Evolutionary conservation across 2,888 invertebrate species (phyloP).

Genomic region (Lasioglossum lativentre): DNA sequence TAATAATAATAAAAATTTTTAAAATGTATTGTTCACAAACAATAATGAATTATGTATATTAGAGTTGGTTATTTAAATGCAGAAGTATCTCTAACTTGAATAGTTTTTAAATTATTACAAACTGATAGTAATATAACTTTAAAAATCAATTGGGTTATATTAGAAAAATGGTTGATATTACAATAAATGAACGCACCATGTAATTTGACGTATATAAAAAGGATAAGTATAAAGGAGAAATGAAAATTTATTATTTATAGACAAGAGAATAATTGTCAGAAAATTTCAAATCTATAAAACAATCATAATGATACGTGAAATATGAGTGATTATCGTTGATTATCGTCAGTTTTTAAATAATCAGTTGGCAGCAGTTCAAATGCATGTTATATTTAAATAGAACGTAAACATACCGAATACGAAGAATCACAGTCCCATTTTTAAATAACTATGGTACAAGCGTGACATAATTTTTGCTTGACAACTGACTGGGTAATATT

Average conservation of each 20-base stretch:
- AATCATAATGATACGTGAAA: background rate
- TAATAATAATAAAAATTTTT: background rate
- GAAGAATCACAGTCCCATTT: slow-evolving; percentile 27
- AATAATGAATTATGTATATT: background rate
- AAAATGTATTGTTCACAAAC: background rate
- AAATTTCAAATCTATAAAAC: background rate
- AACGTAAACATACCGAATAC: slow-evolving; percentile 24
- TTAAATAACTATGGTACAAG: slow-evolving; percentile 29
- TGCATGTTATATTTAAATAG: slow-evolving; percentile 47
- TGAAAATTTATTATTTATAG: background rate
- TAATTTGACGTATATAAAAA: too few relatives aligned
- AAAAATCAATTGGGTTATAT: background rate
- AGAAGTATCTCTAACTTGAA: background rate
- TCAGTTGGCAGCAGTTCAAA: slow-evolving; percentile 49
- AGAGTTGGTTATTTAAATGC: background rate
- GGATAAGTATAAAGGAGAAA: background rate
- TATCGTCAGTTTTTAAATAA: slow-evolving; percentile 36
- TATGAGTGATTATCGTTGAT: background rate
- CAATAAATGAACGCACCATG: background rate
- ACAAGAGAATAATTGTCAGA: background rate
- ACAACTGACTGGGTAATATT: slow-evolving; percentile 11
- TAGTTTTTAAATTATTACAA: too few relatives aligned
- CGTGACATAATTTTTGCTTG: slow-evolving; percentile 7
- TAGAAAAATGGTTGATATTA: background rate
- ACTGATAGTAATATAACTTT: too few relatives aligned